Base-by-base conservation (phyloP, 2,888 invertebrate species). In the Linyphia triangularis region DNA sequence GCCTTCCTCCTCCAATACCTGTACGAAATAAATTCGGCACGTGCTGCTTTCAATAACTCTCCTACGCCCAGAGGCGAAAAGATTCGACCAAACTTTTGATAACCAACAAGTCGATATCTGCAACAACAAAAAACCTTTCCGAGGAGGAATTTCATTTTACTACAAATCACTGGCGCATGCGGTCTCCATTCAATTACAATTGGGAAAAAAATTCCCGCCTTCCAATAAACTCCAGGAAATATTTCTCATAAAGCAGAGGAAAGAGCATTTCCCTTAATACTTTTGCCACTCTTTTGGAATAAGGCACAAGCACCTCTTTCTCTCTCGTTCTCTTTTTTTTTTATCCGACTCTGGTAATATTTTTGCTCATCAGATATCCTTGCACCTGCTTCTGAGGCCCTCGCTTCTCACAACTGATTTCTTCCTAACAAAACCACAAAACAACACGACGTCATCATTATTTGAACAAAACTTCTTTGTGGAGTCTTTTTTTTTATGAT, bases 381-480 rank as follows among this genome's bases (percentile, higher is more conserved):
- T 40, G 59, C 84, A 85, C 57, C 84, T 77, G 84, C 40, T 28
- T 22, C 16, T 59, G 59, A 37, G 61, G 6, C 22, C 22, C 40
- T n/a, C 28, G 43, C 75, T 77, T 85, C 84, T 65, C 84, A 85
- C 77, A 69, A 69, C n/a, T 69, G 57, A 37, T 69, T 40, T 79
- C 51, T 59, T 30, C 61, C 59, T 43, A 72, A 72, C 59, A 70
- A 67, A 85, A 75, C 73, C 73, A 43, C 61, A 57, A 67, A 16
- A n/a, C 57, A 82, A 30, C 63, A 40, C 84, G 69, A 85, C 67
- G 77, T 75, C 75, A 75, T 85, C 69, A 85, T 85, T 85, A 85
- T 69, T 85, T 67, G 75, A 75, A 22, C 65, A 43, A 51, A 81
- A 65, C 59, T 83, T 65, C 82, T 72, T 40, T 61, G 67, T 40